Conservation (phyloP, 2,797 vertebrate genomes). For the Leucoraja ocellata region DNA sequence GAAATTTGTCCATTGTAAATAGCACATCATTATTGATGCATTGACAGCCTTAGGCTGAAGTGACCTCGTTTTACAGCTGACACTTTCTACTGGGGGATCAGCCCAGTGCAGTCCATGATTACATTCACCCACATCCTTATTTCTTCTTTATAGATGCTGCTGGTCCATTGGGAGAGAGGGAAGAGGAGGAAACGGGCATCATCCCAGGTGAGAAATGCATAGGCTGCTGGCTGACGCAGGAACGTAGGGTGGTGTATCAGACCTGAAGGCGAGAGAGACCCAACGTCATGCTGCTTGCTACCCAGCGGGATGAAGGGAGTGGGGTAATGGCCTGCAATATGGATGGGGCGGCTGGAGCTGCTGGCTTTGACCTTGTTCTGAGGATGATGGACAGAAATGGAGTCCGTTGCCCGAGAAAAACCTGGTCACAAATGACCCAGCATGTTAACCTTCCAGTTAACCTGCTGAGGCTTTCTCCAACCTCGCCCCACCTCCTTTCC, state of each 20-base stretch:
- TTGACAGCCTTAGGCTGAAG: neutral
- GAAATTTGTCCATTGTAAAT: neutral
- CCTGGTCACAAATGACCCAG: neutral
- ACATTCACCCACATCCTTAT: neutral
- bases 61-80: neutral
- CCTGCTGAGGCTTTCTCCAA: no score
- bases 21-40: neutral
- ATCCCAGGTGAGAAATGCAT: conserved; percentile 7
- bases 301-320: neutral
- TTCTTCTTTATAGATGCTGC: conserved; percentile 23
- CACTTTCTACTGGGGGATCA: neutral
- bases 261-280: neutral
- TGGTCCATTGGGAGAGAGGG: conserved; percentile 18
- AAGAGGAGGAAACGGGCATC: neutral
- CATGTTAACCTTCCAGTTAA: neutral
- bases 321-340: neutral
- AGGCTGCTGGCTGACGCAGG: neutral
- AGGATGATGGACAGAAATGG: neutral
- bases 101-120: neutral
- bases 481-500: neutral
- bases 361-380: neutral
- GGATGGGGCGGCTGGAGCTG: neutral
- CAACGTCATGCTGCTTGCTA: neutral
- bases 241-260: neutral
- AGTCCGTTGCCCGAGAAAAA: neutral